Evolutionary conservation across 2,888 invertebrate species (phyloP), one percentile per base, ranked within the genome.

Genomic region (Cheilosia scutellata): DNA sequence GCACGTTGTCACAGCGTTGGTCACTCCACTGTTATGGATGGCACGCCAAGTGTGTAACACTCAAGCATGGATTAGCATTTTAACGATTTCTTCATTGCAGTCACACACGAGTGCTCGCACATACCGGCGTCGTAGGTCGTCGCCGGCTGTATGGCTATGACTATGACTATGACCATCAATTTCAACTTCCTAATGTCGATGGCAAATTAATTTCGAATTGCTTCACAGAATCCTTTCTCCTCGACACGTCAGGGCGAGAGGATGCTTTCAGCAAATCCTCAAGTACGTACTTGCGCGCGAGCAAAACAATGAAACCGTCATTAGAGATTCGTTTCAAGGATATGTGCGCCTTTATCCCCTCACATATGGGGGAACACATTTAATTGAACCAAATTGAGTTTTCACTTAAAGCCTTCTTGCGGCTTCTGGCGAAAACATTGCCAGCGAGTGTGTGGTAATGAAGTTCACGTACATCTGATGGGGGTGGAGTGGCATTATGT

Each of bases 331-430:
- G 44, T 37, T 74, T 51, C 44, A 80, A 80, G 79, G 63, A 80
- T 47, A 20, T 62, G 1, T n/a, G 29, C 53, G 66, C 58, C 25
- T 42, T 60, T 66, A 29, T 70, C 29, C 51, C 33, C 49, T 11
- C n/a, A 40, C 29, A 9, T 31, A 20, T 11, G 29, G 27, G 25
- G 72, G 60, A 72, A 62, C 49, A 72, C 60, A 78, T 83, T 77
- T 78, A 78, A 72, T 83, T 72, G 78, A 66, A 78, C 78, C 31
- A 72, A 83, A 78, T 62, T 78, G 78, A 72, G 65, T 72, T 72
- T 62, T 83, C 78, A 51, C 60, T 83, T 62, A 13, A 55, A 62
- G 77, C 20, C 47, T 78, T 60, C 40, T 47, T 71, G 51, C 9
- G 62, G 58, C 58, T 76, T 44, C 20, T 53, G 58, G 16, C 66